Base-by-base conservation (phyloP, 2,888 invertebrate species). In the Lasioglossum vierecki region DNA sequence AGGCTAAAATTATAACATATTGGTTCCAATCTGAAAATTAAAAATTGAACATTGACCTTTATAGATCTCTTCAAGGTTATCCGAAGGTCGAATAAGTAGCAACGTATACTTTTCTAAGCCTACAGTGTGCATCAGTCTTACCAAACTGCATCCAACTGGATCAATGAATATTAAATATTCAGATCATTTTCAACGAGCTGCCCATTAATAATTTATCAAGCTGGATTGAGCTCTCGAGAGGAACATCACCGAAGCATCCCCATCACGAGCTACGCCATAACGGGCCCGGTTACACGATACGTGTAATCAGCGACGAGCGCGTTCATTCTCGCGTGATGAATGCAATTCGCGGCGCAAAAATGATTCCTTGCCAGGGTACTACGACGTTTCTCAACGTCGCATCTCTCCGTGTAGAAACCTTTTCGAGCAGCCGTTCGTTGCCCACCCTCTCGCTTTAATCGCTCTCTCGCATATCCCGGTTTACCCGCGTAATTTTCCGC, bases 231-330 rank as follows among this genome's bases (percentile, higher is more conserved):
- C 4, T 13, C 13, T 44, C 13, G 11, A 26, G 60, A 26, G n/a
- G 60, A n/a, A 13, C 60, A 22, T 2, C 26, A 60, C 26, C 26
- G 4, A 8, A 26, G 11, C 57, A 26, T 60, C 5, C 13, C 26
- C 9, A 60, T 60, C 11, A 26, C 5, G 26, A 11, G 13, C 44
- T 44, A 13, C 26, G 13, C 13, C 60, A 26, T 60, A 60, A 60
- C 60, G 13, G 60, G 60, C n/a, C 13, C 63, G 13, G 85, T 78
- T 80, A 66, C 74, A 66, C 53, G 79, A 87, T 79, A 82, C 82
- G 84, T 81, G 71, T 87, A 89, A 88, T 87, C 83, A 83, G 73
- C 63, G 63, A 18, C 30, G 71, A 57, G 60, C 83, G 53, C 49
- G 79, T 22, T 39, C 68, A 18, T 72, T 76, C 76, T 13, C 57